Evolutionary conservation across 2,113 vertebrate species (phyloP).

Genomic region (Tursiops truncatus): DNA sequence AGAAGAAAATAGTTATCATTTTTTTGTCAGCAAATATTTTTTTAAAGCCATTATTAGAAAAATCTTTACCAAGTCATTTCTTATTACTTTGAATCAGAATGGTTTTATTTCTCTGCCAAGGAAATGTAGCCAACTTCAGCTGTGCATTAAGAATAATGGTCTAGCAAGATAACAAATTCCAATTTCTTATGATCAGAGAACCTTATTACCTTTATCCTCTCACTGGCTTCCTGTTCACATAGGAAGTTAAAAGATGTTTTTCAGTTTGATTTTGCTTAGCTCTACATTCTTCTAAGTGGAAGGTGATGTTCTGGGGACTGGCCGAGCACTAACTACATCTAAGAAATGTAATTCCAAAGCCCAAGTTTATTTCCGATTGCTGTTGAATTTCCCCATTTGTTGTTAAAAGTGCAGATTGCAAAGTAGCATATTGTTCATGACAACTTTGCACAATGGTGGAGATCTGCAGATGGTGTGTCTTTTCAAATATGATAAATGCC

Average conservation of each 20-base stretch:
- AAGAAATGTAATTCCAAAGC: constrained; percentile 26
- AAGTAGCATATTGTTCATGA: constrained; percentile 56
- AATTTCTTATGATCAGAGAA: constrained; percentile 71
- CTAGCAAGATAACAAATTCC: constrained; percentile 66
- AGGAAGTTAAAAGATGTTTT: constrained; percentile 50
- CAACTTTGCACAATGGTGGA: constrained; percentile 50
- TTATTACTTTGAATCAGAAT: constrained; percentile 26
- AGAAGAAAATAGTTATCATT: background rate
- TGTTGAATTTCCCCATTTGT: constrained; percentile 45
- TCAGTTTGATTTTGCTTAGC: constrained; percentile 49
- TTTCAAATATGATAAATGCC: constrained; percentile 63
- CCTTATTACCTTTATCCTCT: constrained; percentile 62
- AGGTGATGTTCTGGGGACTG: constrained; percentile 24
- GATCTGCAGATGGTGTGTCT: constrained; percentile 61
- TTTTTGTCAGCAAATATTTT: background rate
- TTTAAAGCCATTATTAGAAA: background rate
- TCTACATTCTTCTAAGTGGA: constrained; percentile 14
- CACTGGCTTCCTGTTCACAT: constrained; percentile 59
- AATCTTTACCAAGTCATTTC: constrained; percentile 29
- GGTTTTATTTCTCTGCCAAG: constrained; percentile 50
- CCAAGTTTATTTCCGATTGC: constrained; percentile 40
- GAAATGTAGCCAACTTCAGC: constrained; percentile 46
- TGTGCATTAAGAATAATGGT: constrained; percentile 59
- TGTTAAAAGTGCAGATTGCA: constrained; percentile 54
- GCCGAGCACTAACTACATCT: background rate